Base-by-base conservation (phyloP, 2,888 invertebrate genomes). In the Ormia ochracea region DNA sequence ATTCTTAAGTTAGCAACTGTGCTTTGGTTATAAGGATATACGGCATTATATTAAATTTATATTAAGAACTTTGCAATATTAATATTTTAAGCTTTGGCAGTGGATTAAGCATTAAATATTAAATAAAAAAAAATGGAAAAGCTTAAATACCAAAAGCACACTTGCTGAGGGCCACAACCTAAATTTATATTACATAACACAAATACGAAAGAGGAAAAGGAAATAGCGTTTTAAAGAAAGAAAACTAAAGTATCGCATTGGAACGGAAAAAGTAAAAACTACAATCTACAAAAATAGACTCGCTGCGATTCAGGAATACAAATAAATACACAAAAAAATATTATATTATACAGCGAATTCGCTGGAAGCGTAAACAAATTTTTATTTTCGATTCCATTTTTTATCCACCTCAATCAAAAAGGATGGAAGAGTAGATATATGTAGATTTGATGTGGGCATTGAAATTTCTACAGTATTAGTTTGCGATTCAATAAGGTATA, bases 81-180 rank as follows among this genome's bases (percentile, higher is more conserved):
- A 33, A 61, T 21, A 59, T 14, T 65, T 59, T 38, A 76, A 66
- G 79, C 70, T 45, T 10, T 19, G 2, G 19, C 33, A 26, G 80
- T 80, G 76, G 61, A 58, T 63, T 69, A 70, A 76, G 76, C 76
- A 59, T 52, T 52, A 21, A 65, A 41, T 38, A 26, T 1, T 23
- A 5, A 45, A 33, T 45, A 14, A 65, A 66, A 33, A 31, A 38
- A 4, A 41, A 7, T n/a, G n/a, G n/a, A n/a, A n/a, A n/a, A n/a
- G 26, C 2, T 36, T 43, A 52, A 28, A 33, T 36, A 75, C 79
- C 79, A 79, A 23, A 80, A 80, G 80, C 80, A 72, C 76, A 72
- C 73, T 80, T 80, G 80, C 76, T 76, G n/a, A 76, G 14, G 52
- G 68, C 80, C 80, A 76, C 66, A 76, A 76, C 66, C 79, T 79